These are phyloP conservation scores for Spinibarbus caldwelli DNA, from an alignment of 2,797 vertebrate genomes.

Conservation along the genomic window DNA sequence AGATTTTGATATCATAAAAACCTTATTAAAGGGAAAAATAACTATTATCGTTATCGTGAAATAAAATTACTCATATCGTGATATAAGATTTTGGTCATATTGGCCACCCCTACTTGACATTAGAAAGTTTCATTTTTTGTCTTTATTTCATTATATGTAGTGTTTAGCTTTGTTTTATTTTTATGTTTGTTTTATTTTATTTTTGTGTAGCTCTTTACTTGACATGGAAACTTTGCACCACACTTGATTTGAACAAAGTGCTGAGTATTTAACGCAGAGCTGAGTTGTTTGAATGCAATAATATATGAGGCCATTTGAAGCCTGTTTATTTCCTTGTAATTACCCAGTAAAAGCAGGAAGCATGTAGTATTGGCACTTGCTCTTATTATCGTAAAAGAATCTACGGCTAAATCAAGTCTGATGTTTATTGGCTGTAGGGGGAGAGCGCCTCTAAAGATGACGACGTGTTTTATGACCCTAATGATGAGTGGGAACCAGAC, in stretches of 20 bases:
- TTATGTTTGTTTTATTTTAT: too few species aligned
- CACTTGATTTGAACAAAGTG: neutral
- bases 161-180: neutral
- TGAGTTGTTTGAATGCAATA: neutral
- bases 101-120: too few species aligned
- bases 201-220: neutral
- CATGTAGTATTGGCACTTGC: conserved; percentile 20
- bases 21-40: too few species aligned
- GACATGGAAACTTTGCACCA: neutral
- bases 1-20: too few species aligned
- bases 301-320: conserved; percentile 3
- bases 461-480: conserved; percentile 91
- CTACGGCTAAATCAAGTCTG: conserved; percentile 26
- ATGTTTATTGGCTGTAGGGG: conserved; percentile 75
- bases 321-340: conserved; percentile 37
- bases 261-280: neutral
- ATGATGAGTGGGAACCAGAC: conserved; percentile 96
- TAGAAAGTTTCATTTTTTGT: neutral
- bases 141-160: neutral
- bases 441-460: conserved; percentile 80
- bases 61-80: too few species aligned
- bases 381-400: conserved; percentile 41
- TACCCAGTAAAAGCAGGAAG: conserved; percentile 6
- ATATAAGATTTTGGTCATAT: too few species aligned
- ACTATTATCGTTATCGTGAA: too few species aligned